Evolutionary conservation across 2,797 vertebrate species (phyloP).

Genomic region (Petrocephalus sullivani): DNA sequence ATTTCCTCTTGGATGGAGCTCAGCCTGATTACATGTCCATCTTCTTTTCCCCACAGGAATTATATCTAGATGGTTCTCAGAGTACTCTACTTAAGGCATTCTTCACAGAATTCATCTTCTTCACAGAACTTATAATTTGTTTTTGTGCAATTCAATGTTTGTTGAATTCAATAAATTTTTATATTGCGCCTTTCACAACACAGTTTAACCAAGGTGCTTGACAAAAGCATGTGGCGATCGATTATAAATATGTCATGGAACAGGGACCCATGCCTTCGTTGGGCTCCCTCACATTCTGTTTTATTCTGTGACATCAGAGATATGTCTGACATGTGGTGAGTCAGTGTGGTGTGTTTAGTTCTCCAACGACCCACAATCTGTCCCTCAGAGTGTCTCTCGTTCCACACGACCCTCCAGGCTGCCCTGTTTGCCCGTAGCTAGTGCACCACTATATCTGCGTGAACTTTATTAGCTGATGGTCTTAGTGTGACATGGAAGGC

Average conservation of each 20-base stretch:
- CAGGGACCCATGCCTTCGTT: background rate
- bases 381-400: background rate
- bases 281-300: background rate
- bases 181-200: background rate
- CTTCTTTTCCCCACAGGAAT: background rate
- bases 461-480: background rate
- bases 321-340: background rate
- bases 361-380: background rate
- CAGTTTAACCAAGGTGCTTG: background rate
- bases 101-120: background rate
- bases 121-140: background rate
- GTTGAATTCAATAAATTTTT: background rate
- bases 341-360: background rate
- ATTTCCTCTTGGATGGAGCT: background rate
- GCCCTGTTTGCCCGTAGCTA: background rate
- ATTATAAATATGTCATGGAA: background rate
- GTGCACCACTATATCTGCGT: background rate
- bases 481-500: background rate
- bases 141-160: background rate
- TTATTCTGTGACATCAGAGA: background rate
- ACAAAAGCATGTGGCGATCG: background rate
- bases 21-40: background rate
- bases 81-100: background rate
- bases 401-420: background rate
- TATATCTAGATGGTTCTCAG: background rate